Percentiles rank a stretch among this genome's conserved stretches.
These are phyloP conservation scores for Apostichopus californicus DNA, from an alignment of 35 echinoderm and acorn worm species.

Conservation along the genomic window DNA sequence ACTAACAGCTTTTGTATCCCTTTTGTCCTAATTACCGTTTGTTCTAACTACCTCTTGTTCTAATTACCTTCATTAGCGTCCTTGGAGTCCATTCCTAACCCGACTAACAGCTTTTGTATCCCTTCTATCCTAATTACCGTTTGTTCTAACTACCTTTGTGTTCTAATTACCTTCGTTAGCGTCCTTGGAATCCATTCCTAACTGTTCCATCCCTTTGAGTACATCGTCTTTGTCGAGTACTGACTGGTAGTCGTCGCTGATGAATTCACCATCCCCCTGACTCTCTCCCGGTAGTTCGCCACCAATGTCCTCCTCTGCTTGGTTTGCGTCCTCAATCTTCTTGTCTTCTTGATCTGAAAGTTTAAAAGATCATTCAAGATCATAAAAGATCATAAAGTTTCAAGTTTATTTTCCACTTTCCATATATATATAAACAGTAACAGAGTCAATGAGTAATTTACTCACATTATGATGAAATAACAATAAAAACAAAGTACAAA, in stretches of 20 bases:
- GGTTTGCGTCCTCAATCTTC: slow-evolving; percentile 13
- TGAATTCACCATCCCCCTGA: slow-evolving; percentile 72
- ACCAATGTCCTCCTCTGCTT: slow-evolving; percentile 62
- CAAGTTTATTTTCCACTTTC: too few relatives aligned
- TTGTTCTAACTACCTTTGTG: neutral
- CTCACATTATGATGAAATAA: too few relatives aligned
- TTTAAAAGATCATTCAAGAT: too few relatives aligned
- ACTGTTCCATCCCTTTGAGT: slow-evolving; percentile 93
- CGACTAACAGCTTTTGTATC: neutral
- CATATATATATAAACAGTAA: too few relatives aligned
- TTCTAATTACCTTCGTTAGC: slow-evolving; percentile 14
- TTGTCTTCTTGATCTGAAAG: slow-evolving; percentile 39
- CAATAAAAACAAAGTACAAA: too few relatives aligned
- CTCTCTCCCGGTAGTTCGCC: slow-evolving; percentile 69
- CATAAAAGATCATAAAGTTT: too few relatives aligned
- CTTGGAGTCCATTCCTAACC: slow-evolving; percentile 90
- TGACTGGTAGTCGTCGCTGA: slow-evolving; percentile 92
- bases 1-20: too few relatives aligned
- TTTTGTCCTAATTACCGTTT: neutral
- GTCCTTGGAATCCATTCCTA: slow-evolving; percentile 93
- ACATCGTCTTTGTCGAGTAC: slow-evolving; percentile 88
- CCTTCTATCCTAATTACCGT: too few relatives aligned
- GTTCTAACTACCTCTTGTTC: neutral
- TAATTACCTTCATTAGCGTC: slow-evolving; percentile 42
- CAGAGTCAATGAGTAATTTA: too few relatives aligned